Base-by-base conservation (phyloP, 2,888 invertebrate genomes). In the Ephialtes manifestator region DNA sequence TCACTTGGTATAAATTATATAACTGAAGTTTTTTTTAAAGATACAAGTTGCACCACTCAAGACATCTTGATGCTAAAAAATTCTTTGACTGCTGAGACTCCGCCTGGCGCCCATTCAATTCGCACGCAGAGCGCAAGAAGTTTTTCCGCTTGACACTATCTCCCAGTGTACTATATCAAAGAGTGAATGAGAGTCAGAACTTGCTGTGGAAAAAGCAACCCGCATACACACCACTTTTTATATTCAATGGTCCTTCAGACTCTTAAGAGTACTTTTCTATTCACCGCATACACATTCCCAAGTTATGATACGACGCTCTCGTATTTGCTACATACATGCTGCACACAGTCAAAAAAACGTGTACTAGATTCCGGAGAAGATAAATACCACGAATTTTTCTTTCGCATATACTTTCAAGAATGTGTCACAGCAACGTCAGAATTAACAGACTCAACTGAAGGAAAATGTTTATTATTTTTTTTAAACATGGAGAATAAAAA, bases 231-330 rank as follows among this genome's bases (percentile, higher is more conserved):
- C 58, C 76, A 79, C 85, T 85, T 82, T 85, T 85, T 76, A 85
- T 80, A 85, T 82, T 85, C 85, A 85, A 85, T 80, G 85, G 76
- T 75, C 43, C 85, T 85, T 65, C 53, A 80, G 82, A 68, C 76
- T 76, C 85, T 82, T 48, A 79, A 85, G 85, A 75, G 82, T 82
- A 82, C 82, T 85, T 80, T 85, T 76, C 76, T 76, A 85, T 85
- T 82, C 85, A 80, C 43, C 60, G 53, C 67, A 80, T 72, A 70
- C 65, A 71, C 85, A 85, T 79, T 80, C 70, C 67, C 53, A 76
- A 72, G 82, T 71, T 79, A 63, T 39, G 71, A 79, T 60, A 78
- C 71, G 71, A 75, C 71, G 79, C 76, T 60, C 43, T 60, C 51
- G 71, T 76, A 72, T 58, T 77, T 72, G 77, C 55, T 72, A 24